phyloP scores from a whole-genome alignment of 2,113 vertebrate genomes.

The Bos taurus region ARS-UCD2.0 NC_037330.1:90630501-90631000 shows the following conservation, averaged over 20 bases:
- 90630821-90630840: neutral
- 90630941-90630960: neutral
- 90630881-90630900: conserved; percentile 14
- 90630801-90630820: neutral
- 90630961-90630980: neutral
- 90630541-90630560: neutral
- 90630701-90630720: conserved; percentile 52
- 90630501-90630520: neutral
- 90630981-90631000: neutral
- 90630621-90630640: neutral
- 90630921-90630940: neutral
- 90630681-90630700: conserved; percentile 66
- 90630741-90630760: conserved; percentile 23
- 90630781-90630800: conserved; percentile 39
- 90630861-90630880: conserved; percentile 37
- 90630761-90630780: conserved; percentile 44
- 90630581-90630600: accelerated
- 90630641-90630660: conserved; percentile 12
- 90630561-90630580: neutral
- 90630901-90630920: neutral
- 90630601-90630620: neutral
- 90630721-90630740: neutral
- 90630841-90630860: neutral
- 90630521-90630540: neutral
- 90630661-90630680: conserved; percentile 22